A percentile compares a stretch with the other conserved stretches of the same genome.
Evolutionary conservation across 2,113 vertebrate species (phyloP).

Genomic region (Ageneiosus marmoratus): DNA sequence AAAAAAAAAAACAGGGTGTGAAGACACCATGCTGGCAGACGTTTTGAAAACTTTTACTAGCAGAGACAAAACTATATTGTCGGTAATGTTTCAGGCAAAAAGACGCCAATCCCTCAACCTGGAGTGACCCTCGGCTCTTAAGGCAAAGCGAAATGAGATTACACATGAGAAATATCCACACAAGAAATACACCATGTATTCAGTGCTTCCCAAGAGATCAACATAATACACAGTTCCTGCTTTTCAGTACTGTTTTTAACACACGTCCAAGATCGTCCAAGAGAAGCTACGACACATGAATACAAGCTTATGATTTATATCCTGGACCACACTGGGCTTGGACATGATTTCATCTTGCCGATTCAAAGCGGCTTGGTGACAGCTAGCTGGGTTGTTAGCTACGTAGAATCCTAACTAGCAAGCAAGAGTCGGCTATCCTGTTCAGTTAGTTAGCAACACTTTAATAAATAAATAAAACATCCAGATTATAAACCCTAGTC

Average conservation of each 20-base stretch:
- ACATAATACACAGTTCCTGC: slow-evolving; percentile 15
- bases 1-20: slow-evolving; percentile 19
- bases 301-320: neutral
- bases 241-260: neutral
- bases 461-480: too few species aligned
- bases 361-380: too few species aligned
- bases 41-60: slow-evolving; percentile 22
- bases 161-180: slow-evolving; percentile 18
- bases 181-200: slow-evolving; percentile 26
- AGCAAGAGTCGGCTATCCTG: too few species aligned
- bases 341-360: neutral
- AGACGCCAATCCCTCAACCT: neutral
- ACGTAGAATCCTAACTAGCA: neutral
- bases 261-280: neutral
- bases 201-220: slow-evolving; percentile 41
- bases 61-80: neutral
- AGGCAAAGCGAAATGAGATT: slow-evolving; percentile 42
- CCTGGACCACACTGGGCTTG: too few species aligned
- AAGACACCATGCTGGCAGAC: slow-evolving; percentile 36
- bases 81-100: neutral
- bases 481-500: neutral
- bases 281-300: neutral
- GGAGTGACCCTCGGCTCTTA: slow-evolving; percentile 36
- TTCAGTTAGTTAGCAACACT: too few species aligned
- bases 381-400: too few species aligned